Evolutionary conservation across 2,888 invertebrate species (phyloP).

Genomic region (Troilus luridus): DNA sequence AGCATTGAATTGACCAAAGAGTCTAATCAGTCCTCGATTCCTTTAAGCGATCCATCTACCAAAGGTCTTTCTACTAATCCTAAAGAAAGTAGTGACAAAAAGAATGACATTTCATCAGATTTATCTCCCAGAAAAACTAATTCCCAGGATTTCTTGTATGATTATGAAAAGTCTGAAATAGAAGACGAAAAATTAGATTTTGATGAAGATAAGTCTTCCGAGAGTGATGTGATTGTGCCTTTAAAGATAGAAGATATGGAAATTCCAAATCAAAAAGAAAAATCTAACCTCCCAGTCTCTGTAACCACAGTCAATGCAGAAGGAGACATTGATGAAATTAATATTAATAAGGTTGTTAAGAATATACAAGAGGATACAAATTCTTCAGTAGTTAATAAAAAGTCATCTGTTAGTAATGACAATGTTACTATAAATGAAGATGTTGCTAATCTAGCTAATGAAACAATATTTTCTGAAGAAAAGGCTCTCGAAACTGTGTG

Average conservation of each 20-base stretch:
- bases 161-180: constrained; percentile 49
- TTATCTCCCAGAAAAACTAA: constrained; percentile 8
- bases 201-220: constrained; percentile 55
- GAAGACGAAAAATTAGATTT: constrained; percentile 57
- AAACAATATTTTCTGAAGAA: background rate
- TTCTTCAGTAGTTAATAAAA: background rate
- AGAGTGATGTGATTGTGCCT: background rate
- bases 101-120: background rate
- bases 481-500: background rate
- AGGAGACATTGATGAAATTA: background rate
- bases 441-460: background rate
- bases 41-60: background rate
- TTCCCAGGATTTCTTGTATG: constrained; percentile 23
- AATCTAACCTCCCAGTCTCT: background rate
- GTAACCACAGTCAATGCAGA: background rate
- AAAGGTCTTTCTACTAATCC: background rate
- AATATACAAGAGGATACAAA: background rate
- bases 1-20: background rate
- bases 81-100: background rate
- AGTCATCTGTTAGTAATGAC: background rate
- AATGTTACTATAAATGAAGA: background rate
- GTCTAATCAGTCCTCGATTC: background rate
- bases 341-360: background rate
- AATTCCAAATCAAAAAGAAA: background rate
- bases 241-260: background rate